phyloP scores from a whole-genome alignment of 1,140 invertebrate species.

The Drosophila setifemur region DNA sequence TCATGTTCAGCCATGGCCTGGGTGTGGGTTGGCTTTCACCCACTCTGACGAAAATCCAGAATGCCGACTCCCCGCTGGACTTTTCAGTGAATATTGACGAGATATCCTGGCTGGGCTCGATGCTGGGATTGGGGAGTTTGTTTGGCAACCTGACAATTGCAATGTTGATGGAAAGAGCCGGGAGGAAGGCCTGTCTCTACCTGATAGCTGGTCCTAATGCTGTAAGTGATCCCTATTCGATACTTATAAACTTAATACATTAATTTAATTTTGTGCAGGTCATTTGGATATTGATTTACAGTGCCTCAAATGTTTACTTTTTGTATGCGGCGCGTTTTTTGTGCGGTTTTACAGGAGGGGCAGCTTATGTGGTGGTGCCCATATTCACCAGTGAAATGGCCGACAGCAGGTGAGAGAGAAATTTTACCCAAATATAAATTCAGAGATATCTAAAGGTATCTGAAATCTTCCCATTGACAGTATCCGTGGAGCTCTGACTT shows the following conservation, averaged over 20 bases:
- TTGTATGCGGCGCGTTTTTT: conserved; percentile 82
- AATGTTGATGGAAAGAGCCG: conserved; percentile 75
- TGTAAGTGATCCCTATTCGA: conserved; percentile 25
- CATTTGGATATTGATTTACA: conserved; percentile 80
- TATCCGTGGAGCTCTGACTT: conserved; percentile 90
- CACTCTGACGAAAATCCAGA: conserved; percentile 59
- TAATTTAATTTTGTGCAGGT: conserved; percentile 33
- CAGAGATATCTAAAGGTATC: not conserved
- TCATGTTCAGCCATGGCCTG: conserved; percentile 82
- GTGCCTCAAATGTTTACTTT: conserved; percentile 66
- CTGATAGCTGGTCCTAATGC: conserved; percentile 78
- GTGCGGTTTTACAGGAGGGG: conserved; percentile 81
- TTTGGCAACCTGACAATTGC: conserved; percentile 76
- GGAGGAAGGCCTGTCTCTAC: conserved; percentile 82
- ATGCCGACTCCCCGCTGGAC: conserved; percentile 47
- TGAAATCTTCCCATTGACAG: conserved; percentile 65
- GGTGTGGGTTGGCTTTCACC: conserved; percentile 83
- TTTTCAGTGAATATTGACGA: conserved; percentile 66
- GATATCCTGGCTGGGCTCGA: conserved; percentile 79
- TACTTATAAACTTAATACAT: not conserved
- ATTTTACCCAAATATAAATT: not conserved
- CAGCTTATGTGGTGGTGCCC: conserved; percentile 79
- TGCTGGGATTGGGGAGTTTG: conserved; percentile 69
- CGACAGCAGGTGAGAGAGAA: conserved; percentile 49
- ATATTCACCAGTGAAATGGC: conserved; percentile 83